phyloP scores from a whole-genome alignment of 2,888 invertebrate species.

The Tricholauxania praeusta region DNA sequence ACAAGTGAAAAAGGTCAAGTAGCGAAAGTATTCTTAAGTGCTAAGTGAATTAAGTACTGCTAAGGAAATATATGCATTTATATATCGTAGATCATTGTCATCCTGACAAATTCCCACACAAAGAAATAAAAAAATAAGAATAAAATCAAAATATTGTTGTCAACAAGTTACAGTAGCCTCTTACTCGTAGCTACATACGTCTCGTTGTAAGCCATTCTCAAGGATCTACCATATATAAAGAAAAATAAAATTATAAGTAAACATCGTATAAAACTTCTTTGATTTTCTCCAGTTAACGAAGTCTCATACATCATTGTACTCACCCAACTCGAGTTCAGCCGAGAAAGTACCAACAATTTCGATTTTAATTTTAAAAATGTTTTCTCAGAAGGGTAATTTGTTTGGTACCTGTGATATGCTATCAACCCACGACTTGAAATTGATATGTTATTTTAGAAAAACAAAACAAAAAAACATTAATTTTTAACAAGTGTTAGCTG shows the following conservation, averaged over 20 bases:
- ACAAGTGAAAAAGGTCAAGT: too few species aligned
- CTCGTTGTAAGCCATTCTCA: neutral
- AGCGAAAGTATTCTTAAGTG: too few species aligned
- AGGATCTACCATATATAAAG: neutral
- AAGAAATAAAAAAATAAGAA: neutral
- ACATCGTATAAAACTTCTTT: slow-evolving; percentile 6
- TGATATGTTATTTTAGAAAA: slow-evolving; percentile 28
- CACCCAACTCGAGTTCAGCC: neutral
- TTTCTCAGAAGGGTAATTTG: slow-evolving; percentile 24
- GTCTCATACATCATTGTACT: slow-evolving; percentile 21
- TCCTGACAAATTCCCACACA: too few species aligned
- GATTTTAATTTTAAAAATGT: slow-evolving; percentile 26
- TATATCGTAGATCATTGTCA: too few species aligned
- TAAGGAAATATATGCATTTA: too few species aligned
- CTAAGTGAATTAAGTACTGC: too few species aligned
- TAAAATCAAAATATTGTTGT: neutral
- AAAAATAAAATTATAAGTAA: slow-evolving; percentile 10
- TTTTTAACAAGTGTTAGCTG: slow-evolving; percentile 3
- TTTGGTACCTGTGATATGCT: slow-evolving; percentile 14
- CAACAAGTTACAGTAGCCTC: slow-evolving; percentile 21
- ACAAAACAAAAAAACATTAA: slow-evolving; percentile 18
- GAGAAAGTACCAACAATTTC: slow-evolving; percentile 19
- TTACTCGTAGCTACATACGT: neutral
- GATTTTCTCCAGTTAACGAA: neutral
- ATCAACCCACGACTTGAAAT: slow-evolving; percentile 15